A percentile compares a stretch with the other conserved stretches of the same genome.
phyloP scores from a whole-genome alignment of 2,113 vertebrate species.

The Edolisoma coerulescens region DNA sequence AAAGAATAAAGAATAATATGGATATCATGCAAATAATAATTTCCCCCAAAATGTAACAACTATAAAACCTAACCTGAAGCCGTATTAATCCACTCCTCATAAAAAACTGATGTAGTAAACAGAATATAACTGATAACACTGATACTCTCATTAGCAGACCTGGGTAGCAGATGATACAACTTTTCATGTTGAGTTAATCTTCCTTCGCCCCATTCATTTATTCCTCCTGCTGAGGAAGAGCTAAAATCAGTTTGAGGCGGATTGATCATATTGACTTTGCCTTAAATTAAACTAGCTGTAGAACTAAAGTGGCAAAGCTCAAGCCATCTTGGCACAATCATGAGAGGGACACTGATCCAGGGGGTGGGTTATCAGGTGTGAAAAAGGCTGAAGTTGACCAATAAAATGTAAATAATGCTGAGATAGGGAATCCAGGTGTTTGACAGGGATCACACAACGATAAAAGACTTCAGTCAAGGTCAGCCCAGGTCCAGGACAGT shows the following conservation, averaged over 20 bases:
- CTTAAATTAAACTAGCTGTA: background rate
- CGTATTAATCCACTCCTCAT: background rate
- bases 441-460: background rate
- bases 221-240: background rate
- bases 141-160: background rate
- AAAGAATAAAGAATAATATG: background rate
- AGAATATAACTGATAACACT: background rate
- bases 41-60: background rate
- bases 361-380: accelerated
- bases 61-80: background rate
- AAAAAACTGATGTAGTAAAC: background rate
- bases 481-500: background rate
- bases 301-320: background rate
- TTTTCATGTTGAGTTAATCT: background rate
- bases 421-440: background rate
- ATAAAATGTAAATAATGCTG: background rate
- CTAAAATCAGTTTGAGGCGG: background rate
- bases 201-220: background rate
- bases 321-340: background rate
- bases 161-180: background rate
- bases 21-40: background rate
- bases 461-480: background rate
- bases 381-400: background rate
- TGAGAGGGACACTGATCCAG: background rate
- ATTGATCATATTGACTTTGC: background rate